Conservation (phyloP, 2,888 invertebrate genomes). For the Lumbricus terrestris region DNA sequence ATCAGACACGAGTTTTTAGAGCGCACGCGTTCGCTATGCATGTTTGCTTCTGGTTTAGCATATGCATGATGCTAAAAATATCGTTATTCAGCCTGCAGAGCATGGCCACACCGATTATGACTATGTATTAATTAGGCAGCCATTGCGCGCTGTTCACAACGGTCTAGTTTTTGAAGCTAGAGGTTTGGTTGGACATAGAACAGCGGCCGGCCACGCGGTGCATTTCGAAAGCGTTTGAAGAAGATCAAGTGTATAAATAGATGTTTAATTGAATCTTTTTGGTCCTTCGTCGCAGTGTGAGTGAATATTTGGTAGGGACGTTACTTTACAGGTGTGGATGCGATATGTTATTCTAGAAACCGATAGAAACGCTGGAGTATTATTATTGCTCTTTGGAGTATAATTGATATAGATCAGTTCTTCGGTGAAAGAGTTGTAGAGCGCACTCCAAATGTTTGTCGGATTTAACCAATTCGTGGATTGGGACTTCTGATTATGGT, state of each 20-base stretch:
- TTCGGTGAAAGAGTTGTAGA: neutral
- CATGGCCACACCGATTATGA: neutral
- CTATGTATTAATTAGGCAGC: neutral
- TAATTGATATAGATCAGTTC: neutral
- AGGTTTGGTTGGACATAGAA: neutral
- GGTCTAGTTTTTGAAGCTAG: neutral
- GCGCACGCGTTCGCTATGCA: neutral
- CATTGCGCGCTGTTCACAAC: neutral
- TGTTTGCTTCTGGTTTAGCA: neutral
- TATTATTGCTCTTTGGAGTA: no score
- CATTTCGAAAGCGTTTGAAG: neutral
- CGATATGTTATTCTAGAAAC: neutral
- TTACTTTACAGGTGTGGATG: neutral
- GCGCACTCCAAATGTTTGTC: no score
- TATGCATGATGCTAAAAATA: constrained; percentile 3
- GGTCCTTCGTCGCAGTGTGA: neutral
- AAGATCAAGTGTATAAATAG: neutral
- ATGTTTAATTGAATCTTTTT: neutral
- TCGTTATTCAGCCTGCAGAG: neutral
- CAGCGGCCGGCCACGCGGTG: neutral
- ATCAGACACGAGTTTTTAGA: neutral
- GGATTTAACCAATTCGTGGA: no score
- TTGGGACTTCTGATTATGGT: no score
- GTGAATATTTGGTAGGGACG: neutral
- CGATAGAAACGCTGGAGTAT: neutral